phyloP scores from a whole-genome alignment of 2,113 vertebrate species.

The Podarcis muralis region DNA sequence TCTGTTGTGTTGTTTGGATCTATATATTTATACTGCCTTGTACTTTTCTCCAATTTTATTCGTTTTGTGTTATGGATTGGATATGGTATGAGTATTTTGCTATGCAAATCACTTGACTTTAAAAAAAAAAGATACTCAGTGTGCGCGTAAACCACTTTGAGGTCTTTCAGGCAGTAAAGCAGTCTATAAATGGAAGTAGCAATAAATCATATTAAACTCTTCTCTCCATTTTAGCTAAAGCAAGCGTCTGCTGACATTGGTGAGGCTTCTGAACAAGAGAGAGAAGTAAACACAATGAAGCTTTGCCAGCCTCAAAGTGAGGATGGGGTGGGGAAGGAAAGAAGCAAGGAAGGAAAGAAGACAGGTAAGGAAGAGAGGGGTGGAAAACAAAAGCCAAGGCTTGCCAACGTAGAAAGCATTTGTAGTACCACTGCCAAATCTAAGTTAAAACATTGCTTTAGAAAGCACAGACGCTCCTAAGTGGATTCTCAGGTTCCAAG shows the following conservation, averaged over 20 bases:
- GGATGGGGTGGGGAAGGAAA: neutral
- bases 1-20: too few species aligned
- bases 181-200: too few species aligned
- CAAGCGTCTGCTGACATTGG: neutral
- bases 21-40: too few species aligned
- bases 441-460: constrained; percentile 55
- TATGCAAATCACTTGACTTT: too few species aligned
- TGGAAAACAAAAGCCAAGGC: neutral
- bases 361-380: neutral
- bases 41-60: too few species aligned
- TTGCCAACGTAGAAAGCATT: constrained; percentile 52
- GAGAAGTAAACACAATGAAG: constrained; percentile 26
- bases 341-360: neutral
- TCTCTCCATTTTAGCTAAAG: neutral
- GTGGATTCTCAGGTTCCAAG: neutral
- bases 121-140: too few species aligned
- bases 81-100: too few species aligned
- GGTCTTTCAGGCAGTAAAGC: too few species aligned
- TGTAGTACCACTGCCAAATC: constrained; percentile 34
- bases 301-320: neutral
- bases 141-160: too few species aligned
- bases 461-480: constrained; percentile 20
- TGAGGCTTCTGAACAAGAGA: neutral
- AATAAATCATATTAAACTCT: neutral
- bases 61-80: too few species aligned